Percentiles rank a stretch among this genome's conserved stretches.
Evolutionary conservation across 2,888 invertebrate genomes (phyloP).

Genomic region (Melipona bicolor): DNA sequence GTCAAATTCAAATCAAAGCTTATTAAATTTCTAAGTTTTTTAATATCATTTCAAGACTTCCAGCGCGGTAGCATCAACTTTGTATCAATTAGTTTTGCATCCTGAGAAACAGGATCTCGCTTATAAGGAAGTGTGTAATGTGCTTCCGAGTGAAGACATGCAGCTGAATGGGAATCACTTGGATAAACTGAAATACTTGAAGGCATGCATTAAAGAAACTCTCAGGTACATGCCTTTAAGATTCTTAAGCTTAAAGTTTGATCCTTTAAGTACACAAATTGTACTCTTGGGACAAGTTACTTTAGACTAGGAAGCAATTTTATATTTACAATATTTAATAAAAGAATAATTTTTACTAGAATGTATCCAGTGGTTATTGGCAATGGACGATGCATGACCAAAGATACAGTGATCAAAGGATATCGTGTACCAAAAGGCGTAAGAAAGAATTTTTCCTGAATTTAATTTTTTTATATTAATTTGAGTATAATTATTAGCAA

Average conservation of each 20-base stretch:
- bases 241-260: background rate
- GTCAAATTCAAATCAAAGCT: no score
- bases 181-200: constrained; percentile 88
- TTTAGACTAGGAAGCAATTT: background rate
- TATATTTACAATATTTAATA: background rate
- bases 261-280: background rate
- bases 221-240: constrained; percentile 85
- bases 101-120: constrained; percentile 88
- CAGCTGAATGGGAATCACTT: constrained; percentile 86
- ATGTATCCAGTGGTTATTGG: constrained; percentile 92
- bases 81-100: constrained; percentile 89
- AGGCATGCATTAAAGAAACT: constrained; percentile 91
- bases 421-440: constrained; percentile 92
- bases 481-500: background rate
- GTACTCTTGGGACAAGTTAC: no score
- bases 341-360: constrained; percentile 82
- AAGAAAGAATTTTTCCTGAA: constrained; percentile 77
- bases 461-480: background rate
- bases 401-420: constrained; percentile 89
- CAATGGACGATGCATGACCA: constrained; percentile 89
- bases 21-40: background rate
- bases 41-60: constrained; percentile 86
- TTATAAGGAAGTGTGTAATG: constrained; percentile 86
- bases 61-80: constrained; percentile 90
- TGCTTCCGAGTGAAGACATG: constrained; percentile 84